These are phyloP conservation scores for Mamestra configurata DNA, from an alignment of 1,140 invertebrate genomes.

Conservation along the genomic window DNA sequence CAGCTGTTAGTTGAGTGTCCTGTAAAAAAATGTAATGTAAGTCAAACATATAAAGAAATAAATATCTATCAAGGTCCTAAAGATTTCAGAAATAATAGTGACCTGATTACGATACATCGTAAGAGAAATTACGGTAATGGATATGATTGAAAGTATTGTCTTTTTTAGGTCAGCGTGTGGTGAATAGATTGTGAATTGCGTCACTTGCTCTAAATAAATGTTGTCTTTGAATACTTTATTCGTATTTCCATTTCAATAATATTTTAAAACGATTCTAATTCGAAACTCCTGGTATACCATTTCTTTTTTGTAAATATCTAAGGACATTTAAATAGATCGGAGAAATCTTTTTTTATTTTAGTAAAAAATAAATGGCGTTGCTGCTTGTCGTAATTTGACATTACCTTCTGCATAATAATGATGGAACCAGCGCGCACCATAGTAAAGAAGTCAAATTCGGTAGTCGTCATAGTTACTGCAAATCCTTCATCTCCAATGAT, in stretches of 20 bases:
- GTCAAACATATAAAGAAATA: background rate
- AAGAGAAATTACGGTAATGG: background rate
- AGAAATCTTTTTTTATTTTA: too few species aligned
- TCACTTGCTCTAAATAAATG: background rate
- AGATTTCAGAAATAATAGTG: background rate
- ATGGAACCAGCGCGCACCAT: constrained; percentile 76
- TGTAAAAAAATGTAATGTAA: constrained; percentile 60
- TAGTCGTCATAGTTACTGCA: constrained; percentile 73
- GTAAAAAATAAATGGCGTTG: background rate
- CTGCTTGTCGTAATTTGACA: background rate
- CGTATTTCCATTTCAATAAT: too few species aligned
- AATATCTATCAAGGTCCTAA: constrained; percentile 1
- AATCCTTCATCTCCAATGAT: constrained; percentile 66
- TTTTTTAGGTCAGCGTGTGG: background rate
- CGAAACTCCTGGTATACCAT: too few species aligned
- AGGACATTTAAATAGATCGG: too few species aligned
- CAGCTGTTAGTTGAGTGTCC: constrained; percentile 64
- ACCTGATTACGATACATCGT: background rate
- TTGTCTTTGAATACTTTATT: too few species aligned
- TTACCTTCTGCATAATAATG: constrained; percentile 76
- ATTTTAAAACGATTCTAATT: too few species aligned
- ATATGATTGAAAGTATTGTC: background rate
- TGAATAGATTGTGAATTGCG: background rate
- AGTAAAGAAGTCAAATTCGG: constrained; percentile 76
- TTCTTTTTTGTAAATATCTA: too few species aligned